Base-by-base conservation (phyloP, 2,797 vertebrate species). In the Rhinogobio ventralis region DNA sequence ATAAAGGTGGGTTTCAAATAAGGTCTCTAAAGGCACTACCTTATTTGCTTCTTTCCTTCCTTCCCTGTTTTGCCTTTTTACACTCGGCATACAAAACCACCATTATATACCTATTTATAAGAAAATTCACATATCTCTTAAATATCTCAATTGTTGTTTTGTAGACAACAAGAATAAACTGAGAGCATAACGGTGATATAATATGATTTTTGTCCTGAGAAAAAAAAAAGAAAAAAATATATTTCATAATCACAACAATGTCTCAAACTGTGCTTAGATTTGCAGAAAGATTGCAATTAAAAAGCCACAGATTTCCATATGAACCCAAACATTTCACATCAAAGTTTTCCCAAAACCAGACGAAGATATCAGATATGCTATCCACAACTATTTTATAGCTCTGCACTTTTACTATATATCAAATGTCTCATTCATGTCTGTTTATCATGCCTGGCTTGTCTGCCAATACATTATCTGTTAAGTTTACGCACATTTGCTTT, bases 21-120 rank as follows among this genome's bases (percentile, higher is more conserved):
- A 62, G 75, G 75, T 60, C 36, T 71, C 39, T 30, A 17, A 71
- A 82, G 42, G 53, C n/a, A 46, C 14, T 66, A n/a, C 25, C 25
- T 30, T 66, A 66, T 64, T 75, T 42, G 51, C 13, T 25, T 80
- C 62, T 7, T 66, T 60, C 45, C 1, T 33, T 80, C 20, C 4
- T 36, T 30, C 7, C 8, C 7, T 80, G 30, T 15, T 69, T 69
- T 62, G 62, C n/a, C n/a, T 77, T 55, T 25, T 33, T 15, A 45
- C n/a, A 14, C 23, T 57, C 3, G 11, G 17, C 11, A 25, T 81
- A 69, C n/a, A 69, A 51, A 46, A 60, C 13, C 42, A 67, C 25
- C 17, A 20, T 64, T 15, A 64, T 45, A 28, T 17, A 42, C 36
- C 15, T 10, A 25, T 14, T 8, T 14, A 28, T 42, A 25, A 15